Base-by-base conservation (phyloP, 2,113 vertebrate species). In the Tapirus terrestris region DNA sequence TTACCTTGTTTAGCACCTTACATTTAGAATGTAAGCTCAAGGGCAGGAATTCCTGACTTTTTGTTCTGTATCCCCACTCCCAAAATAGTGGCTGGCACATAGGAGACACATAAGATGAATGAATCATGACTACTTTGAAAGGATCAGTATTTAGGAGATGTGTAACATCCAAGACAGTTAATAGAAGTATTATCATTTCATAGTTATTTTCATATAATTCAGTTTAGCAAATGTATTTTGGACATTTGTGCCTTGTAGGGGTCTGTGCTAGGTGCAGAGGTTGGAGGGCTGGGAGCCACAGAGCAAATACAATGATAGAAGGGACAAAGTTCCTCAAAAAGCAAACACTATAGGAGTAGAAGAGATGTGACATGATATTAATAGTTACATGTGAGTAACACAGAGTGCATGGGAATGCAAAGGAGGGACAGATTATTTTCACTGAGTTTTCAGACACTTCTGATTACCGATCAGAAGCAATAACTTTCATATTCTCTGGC, bases 171-270 rank as follows among this genome's bases (percentile, higher is more conserved):
- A 63, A 91, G 56, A 93, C 11, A 93, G 39, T 67, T 76, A 90
- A 61, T 48, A 89, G 80, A 43, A 84, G 5, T 80, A 45, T 70
- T 51, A 60, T 88, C 53, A 70, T 70, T 92, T 81, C 45, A 43
- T 39, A 92, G 60, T 56, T 86, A 61, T 56, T 94, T 68, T 94
- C 67, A 56, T 80, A 56, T 73, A 72, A 88, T 91, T 95, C 65
- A 85, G 48, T 45, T 61, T 23, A 89, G 63, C 56, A 80, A 83
- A 76, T 18, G 5, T 65, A 72, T 43, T 68, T 60, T 45, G 73
- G 76, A 88, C 45, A 91, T 58, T 77, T 60, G 56, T 12, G 43
- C 45, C 39, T 91, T 81, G 18, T 17, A 80, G 61, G 67, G n/a
- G 60, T 89, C 33, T 45, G 29, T 53, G 45, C 18, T 70, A 13